These are phyloP conservation scores for Recurvirostra avosetta DNA, from an alignment of 2,113 vertebrate species.

Conservation along the genomic window DNA sequence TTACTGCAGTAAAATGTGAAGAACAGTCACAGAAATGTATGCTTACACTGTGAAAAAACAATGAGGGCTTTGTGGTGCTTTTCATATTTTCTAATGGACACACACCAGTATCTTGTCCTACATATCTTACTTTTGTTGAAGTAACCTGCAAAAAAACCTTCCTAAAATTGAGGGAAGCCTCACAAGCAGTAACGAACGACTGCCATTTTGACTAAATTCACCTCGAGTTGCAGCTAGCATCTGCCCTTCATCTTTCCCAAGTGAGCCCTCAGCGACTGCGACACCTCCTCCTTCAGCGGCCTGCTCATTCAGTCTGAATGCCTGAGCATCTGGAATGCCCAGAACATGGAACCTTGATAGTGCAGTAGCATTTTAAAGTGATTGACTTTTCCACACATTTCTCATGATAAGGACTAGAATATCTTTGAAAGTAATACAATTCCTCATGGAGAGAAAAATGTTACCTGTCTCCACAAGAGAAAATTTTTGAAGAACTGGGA, in stretches of 20 bases:
- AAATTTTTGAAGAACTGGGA: neutral
- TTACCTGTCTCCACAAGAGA: neutral
- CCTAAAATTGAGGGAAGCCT: neutral
- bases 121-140: neutral
- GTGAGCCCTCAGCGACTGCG: rapidly evolving
- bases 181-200: neutral
- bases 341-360: neutral
- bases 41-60: neutral
- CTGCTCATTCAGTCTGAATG: neutral
- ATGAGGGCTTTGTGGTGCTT: neutral
- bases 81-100: neutral
- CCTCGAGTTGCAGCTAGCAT: neutral
- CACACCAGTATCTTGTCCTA: neutral
- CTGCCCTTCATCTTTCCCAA: neutral
- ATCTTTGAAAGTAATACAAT: neutral
- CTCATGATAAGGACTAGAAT: neutral
- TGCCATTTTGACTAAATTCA: neutral
- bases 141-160: neutral
- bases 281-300: neutral
- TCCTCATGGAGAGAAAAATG: neutral
- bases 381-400: neutral
- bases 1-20: neutral
- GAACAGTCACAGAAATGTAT: neutral
- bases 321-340: neutral
- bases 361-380: neutral